phyloP scores from a whole-genome alignment of 2,888 invertebrate genomes.

The Apamea anceps region DNA sequence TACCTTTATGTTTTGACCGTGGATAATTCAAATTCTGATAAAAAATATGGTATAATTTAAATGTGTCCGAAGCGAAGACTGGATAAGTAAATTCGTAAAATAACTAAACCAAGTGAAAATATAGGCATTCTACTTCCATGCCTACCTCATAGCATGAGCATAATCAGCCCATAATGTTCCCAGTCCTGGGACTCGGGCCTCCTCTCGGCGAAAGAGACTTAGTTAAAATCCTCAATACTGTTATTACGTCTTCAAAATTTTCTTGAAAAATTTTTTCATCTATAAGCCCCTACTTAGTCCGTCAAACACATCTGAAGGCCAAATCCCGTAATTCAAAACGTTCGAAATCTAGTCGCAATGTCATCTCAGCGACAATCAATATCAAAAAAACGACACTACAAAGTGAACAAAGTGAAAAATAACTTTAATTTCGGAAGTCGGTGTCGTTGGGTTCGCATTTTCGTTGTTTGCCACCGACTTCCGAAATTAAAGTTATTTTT shows the following conservation, averaged over 20 bases:
- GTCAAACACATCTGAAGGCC: not conserved
- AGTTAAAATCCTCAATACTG: not conserved
- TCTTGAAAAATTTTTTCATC: not conserved
- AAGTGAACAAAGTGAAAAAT: too few species aligned
- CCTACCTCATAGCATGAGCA: not conserved
- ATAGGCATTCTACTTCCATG: not conserved
- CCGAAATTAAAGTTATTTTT: too few species aligned
- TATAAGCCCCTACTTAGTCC: not conserved
- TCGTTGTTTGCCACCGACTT: too few species aligned
- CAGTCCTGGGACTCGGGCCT: too few species aligned
- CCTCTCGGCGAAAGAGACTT: not conserved
- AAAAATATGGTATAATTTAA: not conserved
- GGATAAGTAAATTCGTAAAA: not conserved
- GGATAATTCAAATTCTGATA: constrained; percentile 3
- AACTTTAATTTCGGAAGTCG: too few species aligned
- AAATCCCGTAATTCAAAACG: too few species aligned
- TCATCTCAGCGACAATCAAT: too few species aligned
- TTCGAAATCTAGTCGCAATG: too few species aligned
- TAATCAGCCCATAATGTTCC: not conserved
- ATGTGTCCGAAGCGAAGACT: not conserved
- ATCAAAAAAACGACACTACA: too few species aligned
- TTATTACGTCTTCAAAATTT: not conserved
- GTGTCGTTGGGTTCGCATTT: too few species aligned
- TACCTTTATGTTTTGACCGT: constrained; percentile 5
- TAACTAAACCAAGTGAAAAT: not conserved